A percentile compares a stretch with the other conserved stretches of the same genome.
These are phyloP conservation scores for Goniozus legneri DNA, from an alignment of 1,140 invertebrate genomes.

Conservation along the genomic window DNA sequence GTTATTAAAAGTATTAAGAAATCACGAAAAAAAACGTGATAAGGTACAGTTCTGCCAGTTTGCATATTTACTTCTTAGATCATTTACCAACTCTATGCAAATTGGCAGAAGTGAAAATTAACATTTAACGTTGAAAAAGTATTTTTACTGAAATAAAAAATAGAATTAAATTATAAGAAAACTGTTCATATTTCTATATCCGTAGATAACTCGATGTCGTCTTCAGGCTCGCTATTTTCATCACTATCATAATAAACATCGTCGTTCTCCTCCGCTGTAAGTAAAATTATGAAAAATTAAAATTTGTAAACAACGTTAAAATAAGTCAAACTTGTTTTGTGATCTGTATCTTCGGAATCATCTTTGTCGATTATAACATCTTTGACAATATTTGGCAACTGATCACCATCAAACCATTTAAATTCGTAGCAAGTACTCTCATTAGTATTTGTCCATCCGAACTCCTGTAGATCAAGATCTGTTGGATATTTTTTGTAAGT, in stretches of 20 bases:
- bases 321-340: neutral
- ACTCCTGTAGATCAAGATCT: conserved; percentile 2
- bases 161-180: too few relatives aligned
- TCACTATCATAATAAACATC: neutral
- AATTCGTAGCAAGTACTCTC: conserved; percentile 7
- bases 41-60: neutral
- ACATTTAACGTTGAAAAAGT: neutral
- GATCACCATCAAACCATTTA: conserved; percentile 17
- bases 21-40: neutral
- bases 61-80: neutral
- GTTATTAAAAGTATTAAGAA: neutral
- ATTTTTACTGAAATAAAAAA: neutral
- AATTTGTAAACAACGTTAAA: neutral
- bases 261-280: neutral
- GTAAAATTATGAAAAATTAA: neutral
- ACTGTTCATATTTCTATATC: neutral
- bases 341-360: conserved; percentile 1
- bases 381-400: conserved; percentile 13
- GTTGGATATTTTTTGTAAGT: conserved; percentile 3
- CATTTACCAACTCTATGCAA: neutral
- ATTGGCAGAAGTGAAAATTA: neutral
- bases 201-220: neutral
- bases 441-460: conserved; percentile 13
- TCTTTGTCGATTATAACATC: conserved; percentile 15
- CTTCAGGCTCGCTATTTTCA: neutral